Conservation (phyloP, 30 jellyfish, hydroid and myxozoan species). For the Mastigias papua region DNA sequence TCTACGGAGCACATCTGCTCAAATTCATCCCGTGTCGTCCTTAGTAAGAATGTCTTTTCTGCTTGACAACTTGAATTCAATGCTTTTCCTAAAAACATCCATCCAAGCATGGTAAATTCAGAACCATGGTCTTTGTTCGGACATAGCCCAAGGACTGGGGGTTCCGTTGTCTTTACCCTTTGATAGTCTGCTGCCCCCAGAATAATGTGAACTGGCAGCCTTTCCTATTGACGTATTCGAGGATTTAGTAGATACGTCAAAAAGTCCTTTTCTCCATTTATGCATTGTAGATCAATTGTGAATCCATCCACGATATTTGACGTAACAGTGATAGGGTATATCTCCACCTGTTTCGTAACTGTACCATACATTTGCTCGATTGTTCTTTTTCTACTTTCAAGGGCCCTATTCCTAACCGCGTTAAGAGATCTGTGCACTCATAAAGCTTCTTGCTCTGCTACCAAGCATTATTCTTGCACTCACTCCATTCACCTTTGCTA, state of each 20-base stretch:
- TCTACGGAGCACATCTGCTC: constrained; percentile 51
- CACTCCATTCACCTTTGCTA: constrained; percentile 58
- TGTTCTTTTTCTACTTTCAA: constrained; percentile 9
- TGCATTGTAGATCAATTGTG: constrained; percentile 13
- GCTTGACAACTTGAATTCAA: not conserved
- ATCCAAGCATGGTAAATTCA: constrained; percentile 56
- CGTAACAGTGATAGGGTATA: constrained; percentile 8
- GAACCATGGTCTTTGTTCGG: constrained; percentile 53
- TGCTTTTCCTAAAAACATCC: constrained; percentile 30
- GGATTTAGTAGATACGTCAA: constrained; percentile 37
- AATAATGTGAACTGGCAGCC: constrained; percentile 48
- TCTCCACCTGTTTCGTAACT: constrained; percentile 30
- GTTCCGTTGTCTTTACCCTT: constrained; percentile 43
- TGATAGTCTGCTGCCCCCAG: constrained; percentile 53
- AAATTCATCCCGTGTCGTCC: constrained; percentile 27
- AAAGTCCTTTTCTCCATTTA: constrained; percentile 38
- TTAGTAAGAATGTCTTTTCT: constrained; percentile 36
- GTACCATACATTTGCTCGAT: constrained; percentile 49
- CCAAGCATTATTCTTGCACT: constrained; percentile 44
- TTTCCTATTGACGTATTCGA: constrained; percentile 14
- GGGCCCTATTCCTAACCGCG: constrained; percentile 7
- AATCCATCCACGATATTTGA: constrained; percentile 56
- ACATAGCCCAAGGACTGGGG: constrained; percentile 57
- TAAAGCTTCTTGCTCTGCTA: constrained; percentile 56
- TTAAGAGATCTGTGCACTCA: constrained; percentile 25